Percentiles rank a stretch among this genome's conserved stretches.
phyloP scores from a whole-genome alignment of 2,888 invertebrate species.

The Neoitamus cyanurus region DNA sequence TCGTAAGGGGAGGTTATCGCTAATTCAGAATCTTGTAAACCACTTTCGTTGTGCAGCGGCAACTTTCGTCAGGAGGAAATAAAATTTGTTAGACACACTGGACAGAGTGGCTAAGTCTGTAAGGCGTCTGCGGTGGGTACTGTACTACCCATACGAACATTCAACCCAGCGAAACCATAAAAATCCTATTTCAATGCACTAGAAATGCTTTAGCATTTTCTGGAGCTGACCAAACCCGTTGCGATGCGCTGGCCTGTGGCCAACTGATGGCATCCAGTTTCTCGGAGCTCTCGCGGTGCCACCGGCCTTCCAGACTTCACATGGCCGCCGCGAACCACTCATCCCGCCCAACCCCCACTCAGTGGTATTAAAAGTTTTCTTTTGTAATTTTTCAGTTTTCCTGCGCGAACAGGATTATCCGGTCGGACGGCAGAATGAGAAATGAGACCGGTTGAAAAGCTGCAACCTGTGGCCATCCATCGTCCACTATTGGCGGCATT shows the following conservation, averaged over 20 bases:
- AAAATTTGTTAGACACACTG: not conserved
- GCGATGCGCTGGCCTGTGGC: not conserved
- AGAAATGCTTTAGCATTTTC: not conserved
- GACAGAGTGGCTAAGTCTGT: not conserved
- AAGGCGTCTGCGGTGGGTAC: not conserved
- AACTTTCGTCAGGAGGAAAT: slow-evolving; percentile 19
- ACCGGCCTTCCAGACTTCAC: not conserved
- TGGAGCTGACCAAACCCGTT: not conserved
- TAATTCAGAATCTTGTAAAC: slow-evolving; percentile 35
- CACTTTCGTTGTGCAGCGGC: slow-evolving; percentile 24
- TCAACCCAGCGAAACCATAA: not conserved
- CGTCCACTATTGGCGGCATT: slow-evolving; percentile 4
- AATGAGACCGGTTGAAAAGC: slow-evolving; percentile 32
- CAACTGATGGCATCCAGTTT: not conserved
- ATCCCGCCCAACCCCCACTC: not conserved
- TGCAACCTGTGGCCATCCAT: slow-evolving; percentile 28
- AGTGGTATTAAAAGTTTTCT: slow-evolving; percentile 9
- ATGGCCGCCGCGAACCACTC: not conserved
- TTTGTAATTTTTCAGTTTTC: slow-evolving; percentile 40
- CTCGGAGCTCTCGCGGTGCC: not conserved
- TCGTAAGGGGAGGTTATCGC: not conserved
- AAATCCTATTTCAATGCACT: not conserved
- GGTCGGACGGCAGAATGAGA: slow-evolving; percentile 11
- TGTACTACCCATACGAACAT: not conserved
- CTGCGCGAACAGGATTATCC: slow-evolving; percentile 38